Evolutionary conservation across 2,797 vertebrate genomes (phyloP).

Genomic region (Ambastaia sidthimunki): DNA sequence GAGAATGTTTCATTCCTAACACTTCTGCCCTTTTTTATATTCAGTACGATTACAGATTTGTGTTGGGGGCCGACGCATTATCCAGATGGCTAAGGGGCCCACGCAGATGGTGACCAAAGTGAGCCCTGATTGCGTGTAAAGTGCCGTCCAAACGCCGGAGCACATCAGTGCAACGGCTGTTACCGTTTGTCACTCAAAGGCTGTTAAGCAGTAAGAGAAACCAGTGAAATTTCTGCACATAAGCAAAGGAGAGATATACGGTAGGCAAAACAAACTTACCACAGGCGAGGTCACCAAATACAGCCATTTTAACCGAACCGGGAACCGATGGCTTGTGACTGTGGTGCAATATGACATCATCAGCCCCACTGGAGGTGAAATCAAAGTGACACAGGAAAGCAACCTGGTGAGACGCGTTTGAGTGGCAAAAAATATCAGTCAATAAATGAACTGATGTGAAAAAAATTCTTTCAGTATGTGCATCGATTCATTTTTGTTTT

Average conservation of each 20-base stretch:
- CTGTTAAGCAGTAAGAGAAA: background rate
- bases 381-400: constrained; percentile 36
- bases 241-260: background rate
- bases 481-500: background rate
- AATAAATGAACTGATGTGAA: constrained; percentile 26
- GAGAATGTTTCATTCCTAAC: constrained; percentile 8
- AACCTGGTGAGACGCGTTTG: background rate
- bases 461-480: background rate
- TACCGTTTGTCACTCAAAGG: background rate
- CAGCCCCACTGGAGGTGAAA: constrained; percentile 13
- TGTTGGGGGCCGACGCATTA: background rate
- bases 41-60: constrained; percentile 1
- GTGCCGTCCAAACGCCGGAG: background rate
- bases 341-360: constrained; percentile 21
- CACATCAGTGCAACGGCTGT: background rate
- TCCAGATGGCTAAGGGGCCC: constrained; percentile 14
- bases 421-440: constrained; percentile 21
- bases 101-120: background rate
- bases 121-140: constrained; percentile 2
- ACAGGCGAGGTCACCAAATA: background rate
- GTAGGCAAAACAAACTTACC: background rate
- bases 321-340: background rate
- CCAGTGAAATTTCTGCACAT: background rate
- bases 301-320: constrained; percentile 3
- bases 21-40: constrained; percentile 13